Evolutionary conservation across 2,113 vertebrate genomes (phyloP), one percentile per base, ranked within the genome.

Genomic region (Deroptyus accipitrinus): DNA sequence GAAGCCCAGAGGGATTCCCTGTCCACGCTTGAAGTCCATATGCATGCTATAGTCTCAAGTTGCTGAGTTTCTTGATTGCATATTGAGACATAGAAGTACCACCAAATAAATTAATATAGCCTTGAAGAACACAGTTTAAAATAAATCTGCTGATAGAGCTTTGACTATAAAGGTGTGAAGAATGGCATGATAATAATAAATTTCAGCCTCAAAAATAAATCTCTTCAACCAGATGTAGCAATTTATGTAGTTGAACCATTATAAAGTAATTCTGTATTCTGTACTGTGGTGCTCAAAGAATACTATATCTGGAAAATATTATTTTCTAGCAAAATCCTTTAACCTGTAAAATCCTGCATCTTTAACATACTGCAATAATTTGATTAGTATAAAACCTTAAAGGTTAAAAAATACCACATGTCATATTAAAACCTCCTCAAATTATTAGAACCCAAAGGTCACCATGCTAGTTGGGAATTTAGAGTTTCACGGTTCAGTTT

Each of bases 381-480:
- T 85, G 46, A 81, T 87, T 86, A 94, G 76, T 80, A 68, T 93
- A 90, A 88, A 75, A 72, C 15, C 25, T 88, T n/a, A 86, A 93
- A 96, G 54, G 82, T 95, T 92, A 95, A 97, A 94, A 97, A 96
- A 94, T 68, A 41, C 41, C 75, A 84, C 23, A 28, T 8, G 31
- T 84, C 84, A 37, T 86, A 88, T 83, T 96, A 95, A 94, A 95
- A 76, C 76, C 41, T 91, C 64, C 66, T 91, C 41, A 88, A 84
- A 88, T 83, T 87, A 67, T 95, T 95, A 90, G 82, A 92, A 88
- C 35, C 28, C 88, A 96, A 97, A 97, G 74, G 89, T 96, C 94
- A 97, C 64, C 37, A 27, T 91, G 31, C 77, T 83, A 70, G 63
- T 17, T 54, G 75, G 73, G 90, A 84, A 88, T 92, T 96, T 79